These are phyloP conservation scores for Deroplatys truncata DNA, from an alignment of 2,888 invertebrate genomes.

Conservation along the genomic window DNA sequence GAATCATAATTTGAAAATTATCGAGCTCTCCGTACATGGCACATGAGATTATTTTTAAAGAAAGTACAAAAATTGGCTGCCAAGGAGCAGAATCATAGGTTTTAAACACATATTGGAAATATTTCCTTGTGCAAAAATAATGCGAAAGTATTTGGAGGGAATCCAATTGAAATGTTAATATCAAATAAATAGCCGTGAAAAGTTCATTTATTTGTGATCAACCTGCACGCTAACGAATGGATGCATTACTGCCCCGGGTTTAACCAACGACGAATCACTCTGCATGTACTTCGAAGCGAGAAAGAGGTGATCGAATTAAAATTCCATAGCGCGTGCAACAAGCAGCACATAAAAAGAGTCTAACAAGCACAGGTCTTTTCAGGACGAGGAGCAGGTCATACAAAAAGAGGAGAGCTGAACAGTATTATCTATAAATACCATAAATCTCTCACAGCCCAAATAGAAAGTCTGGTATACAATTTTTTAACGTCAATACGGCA, in stretches of 20 bases:
- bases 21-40: too few species aligned
- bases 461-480: neutral
- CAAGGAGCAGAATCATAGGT: too few species aligned
- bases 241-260: neutral
- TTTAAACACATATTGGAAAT: too few species aligned
- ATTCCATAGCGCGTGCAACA: neutral
- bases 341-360: neutral
- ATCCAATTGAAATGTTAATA: too few species aligned
- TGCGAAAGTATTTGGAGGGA: too few species aligned
- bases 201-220: too few species aligned
- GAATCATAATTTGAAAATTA: too few species aligned
- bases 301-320: neutral
- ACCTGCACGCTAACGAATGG: too few species aligned
- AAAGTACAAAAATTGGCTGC: too few species aligned
- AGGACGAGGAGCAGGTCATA: neutral
- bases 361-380: neutral
- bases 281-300: neutral
- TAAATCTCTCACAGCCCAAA: conserved; percentile 4
- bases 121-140: too few species aligned
- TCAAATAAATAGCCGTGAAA: too few species aligned
- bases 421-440: neutral
- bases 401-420: neutral
- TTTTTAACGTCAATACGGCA: conserved; percentile 12
- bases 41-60: too few species aligned
- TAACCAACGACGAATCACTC: neutral